Evolutionary conservation across 1,140 invertebrate species (phyloP), one percentile per base, ranked within the genome.

Genomic region (Drosophila bocki): DNA sequence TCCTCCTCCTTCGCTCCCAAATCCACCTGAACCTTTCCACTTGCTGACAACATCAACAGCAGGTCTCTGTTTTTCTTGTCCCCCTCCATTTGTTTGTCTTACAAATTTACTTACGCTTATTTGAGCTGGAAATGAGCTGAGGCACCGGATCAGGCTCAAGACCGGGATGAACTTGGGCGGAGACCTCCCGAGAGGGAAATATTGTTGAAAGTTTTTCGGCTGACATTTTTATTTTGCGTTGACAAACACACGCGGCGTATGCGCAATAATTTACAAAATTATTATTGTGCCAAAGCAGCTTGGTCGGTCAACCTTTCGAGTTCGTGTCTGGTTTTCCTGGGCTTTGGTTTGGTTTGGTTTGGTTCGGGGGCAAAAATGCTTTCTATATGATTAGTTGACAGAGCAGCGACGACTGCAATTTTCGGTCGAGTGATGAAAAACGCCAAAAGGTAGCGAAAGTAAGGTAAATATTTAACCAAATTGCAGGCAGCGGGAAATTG

Each of bases 81-180:
- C 72, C 56, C 56, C 64, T 84, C 53, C 53, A 82, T 72, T 87
- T 90, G 84, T 90, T 88, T 88, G 80, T 88, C 80, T 88, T 88
- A 81, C 77, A 88, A 88, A 88, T 88, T 88, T 88, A 88, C 84
- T 90, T 90, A 84, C 85, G 85, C 84, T 84, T 88, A 88, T 88
- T 88, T 88, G 81, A 82, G 74, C 81, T 84, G 81, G 74, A 81
- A 85, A 85, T 85, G 82, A 86, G 85, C 84, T 87, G 82, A 35
- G 59, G 75, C 54, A 22, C 35, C 53, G 53, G 53, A 56, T 50
- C 35, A 29, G 47, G 17, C 62, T 29, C 45, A 15, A 65, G 62
- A 15, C 15, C 45, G 37, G 33, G 50, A 71, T 64, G 37, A 65
- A 19, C 22, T 37, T 5, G 13, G 4, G 42, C 69, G 35, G 15